Conservation (phyloP, 2,113 vertebrate species). For the Prolemur simus region DNA sequence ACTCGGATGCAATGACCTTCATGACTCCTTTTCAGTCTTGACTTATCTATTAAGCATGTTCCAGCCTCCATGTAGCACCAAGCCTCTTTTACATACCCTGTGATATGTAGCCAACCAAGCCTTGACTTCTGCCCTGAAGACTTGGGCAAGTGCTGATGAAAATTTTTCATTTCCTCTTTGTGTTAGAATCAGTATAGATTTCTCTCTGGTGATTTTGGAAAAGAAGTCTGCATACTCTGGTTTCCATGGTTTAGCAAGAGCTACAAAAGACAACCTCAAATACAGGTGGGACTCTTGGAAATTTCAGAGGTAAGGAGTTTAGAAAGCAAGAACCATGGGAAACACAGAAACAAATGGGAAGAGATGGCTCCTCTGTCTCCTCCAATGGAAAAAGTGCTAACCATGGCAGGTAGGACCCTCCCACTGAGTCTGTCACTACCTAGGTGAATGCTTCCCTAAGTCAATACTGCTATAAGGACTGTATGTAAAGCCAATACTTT, state of each 20-base stretch:
- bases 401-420: neutral
- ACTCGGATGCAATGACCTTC: neutral
- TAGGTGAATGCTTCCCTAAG: neutral
- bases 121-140: neutral
- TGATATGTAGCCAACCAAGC: neutral
- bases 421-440: neutral
- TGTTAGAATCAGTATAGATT: neutral
- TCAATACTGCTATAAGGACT: neutral
- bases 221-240: neutral
- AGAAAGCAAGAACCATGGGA: neutral
- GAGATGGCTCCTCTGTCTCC: neutral
- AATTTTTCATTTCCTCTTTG: neutral
- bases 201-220: slow-evolving; percentile 19
- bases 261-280: neutral
- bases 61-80: neutral
- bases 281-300: neutral
- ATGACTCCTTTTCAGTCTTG: neutral
- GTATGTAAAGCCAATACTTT: neutral
- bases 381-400: neutral
- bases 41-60: neutral
- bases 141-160: neutral
- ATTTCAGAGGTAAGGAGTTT: neutral
- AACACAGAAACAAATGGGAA: neutral
- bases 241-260: neutral
- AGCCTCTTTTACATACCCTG: neutral